Evolutionary conservation across 2,888 invertebrate genomes (phyloP).

Genomic region (Monochamus alternatus): DNA sequence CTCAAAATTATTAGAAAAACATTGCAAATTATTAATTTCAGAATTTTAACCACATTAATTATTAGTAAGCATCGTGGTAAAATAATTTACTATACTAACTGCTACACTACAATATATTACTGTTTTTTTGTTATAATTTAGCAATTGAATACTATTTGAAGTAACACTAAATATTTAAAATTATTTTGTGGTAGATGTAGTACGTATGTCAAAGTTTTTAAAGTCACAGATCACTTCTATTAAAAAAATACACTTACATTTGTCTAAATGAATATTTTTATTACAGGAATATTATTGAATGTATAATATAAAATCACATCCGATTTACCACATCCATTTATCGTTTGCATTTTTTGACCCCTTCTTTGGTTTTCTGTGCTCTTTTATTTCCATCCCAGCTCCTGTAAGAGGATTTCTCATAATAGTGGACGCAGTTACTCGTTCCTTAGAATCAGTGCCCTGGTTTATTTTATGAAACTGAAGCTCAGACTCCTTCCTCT

Average conservation of each 20-base stretch:
- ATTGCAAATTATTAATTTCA: no score
- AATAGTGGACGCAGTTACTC: slow-evolving; percentile 52
- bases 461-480: slow-evolving; percentile 37
- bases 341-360: slow-evolving; percentile 38
- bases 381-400: slow-evolving; percentile 58
- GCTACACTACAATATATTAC: no score
- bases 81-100: no score
- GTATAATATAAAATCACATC: not conserved
- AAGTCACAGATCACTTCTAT: no score
- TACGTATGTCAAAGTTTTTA: no score
- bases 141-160: no score
- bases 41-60: no score
- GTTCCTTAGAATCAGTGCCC: slow-evolving; percentile 7
- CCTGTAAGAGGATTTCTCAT: slow-evolving; percentile 61
- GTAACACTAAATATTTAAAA: no score
- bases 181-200: no score
- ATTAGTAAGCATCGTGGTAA: no score
- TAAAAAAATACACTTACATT: not conserved
- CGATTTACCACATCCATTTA: slow-evolving; percentile 57
- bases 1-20: no score
- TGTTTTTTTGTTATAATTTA: no score
- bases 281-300: not conserved
- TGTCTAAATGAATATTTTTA: not conserved
- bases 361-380: slow-evolving; percentile 54
- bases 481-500: slow-evolving; percentile 34